These are phyloP conservation scores for Rhea americana DNA, from an alignment of 2,113 vertebrate genomes.

Conservation along the genomic window DNA sequence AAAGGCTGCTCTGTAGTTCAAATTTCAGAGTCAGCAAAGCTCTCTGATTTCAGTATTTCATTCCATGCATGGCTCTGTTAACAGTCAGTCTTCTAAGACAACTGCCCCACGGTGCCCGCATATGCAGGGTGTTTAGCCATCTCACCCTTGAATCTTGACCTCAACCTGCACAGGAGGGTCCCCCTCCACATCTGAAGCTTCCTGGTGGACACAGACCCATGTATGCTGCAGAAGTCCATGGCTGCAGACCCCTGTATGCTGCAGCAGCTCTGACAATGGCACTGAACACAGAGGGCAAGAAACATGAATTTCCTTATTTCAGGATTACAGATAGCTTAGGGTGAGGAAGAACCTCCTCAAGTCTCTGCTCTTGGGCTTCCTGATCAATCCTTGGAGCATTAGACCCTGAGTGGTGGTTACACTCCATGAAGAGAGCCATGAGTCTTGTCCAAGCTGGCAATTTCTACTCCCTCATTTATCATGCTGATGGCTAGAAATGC, in stretches of 20 bases:
- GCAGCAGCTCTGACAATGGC: neutral
- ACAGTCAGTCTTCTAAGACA: neutral
- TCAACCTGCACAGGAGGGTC: neutral
- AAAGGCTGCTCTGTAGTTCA: neutral
- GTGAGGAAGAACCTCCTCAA: neutral
- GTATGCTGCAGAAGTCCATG: neutral
- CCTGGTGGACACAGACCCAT: neutral
- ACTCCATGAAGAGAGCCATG: neutral
- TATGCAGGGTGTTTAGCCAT: neutral
- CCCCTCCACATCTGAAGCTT: neutral
- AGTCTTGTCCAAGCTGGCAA: neutral
- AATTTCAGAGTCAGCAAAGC: neutral
- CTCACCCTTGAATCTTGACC: accelerated
- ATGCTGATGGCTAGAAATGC: neutral
- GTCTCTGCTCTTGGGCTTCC: neutral
- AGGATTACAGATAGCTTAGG: neutral
- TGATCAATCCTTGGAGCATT: neutral
- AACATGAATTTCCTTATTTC: neutral
- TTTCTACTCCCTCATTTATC: neutral
- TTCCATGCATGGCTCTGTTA: neutral
- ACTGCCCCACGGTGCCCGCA: accelerated
- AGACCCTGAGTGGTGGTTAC: neutral
- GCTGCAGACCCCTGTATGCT: neutral
- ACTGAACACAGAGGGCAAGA: neutral
- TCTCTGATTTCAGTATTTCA: neutral